Evolutionary conservation across 2,797 vertebrate genomes (phyloP), one percentile per base, ranked within the genome.

Genomic region (Sebastes miniatus): DNA sequence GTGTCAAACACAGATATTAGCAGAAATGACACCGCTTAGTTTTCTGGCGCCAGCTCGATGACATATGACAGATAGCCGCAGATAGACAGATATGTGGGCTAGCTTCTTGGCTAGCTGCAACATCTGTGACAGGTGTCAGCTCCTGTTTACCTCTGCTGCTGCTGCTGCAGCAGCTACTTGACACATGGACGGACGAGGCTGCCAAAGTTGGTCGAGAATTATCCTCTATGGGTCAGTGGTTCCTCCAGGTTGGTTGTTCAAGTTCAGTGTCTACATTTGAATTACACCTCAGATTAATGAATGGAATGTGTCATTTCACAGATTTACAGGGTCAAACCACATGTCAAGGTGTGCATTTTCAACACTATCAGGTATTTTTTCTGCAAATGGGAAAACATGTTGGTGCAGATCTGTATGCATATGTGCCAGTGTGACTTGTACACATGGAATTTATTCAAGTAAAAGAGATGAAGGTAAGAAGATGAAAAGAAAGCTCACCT

Each of bases 101-200:
- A 88, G 73, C 80, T 90, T 63, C 56, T 81, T 91, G 91, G 87
- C 83, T 79, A 69, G 79, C 87, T 84, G 68, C 86, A 86, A 76
- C 88, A 86, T 92, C 83, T 89, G 85, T 93, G 92, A 93, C 94
- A 94, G 92, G 91, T 94, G 92, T 94, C 92, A 84, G 86, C 84
- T 92, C 77, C 80, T 76, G 83, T 94, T 93, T 93, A 86, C 88
- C 84, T 89, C 83, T 64, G 69, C 69, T 3, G 61, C 69, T 3
- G 61, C 64, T 65, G 16, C 43, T 18, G 43, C 16, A 5, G 50
- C 8, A 16, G 71, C 78, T 39, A 66, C 8, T 79, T 81, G 81
- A 89, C 86, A 87, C 87, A 71, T 3, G 69, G 82, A 69, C 61
- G 59, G 85, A 83, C 47, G 2, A 72, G 25, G 73, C 76, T 85